A percentile compares a stretch with the other conserved stretches of the same genome.
Evolutionary conservation across 2,113 vertebrate species (phyloP).

Genomic region (Macquaria ambigua): DNA sequence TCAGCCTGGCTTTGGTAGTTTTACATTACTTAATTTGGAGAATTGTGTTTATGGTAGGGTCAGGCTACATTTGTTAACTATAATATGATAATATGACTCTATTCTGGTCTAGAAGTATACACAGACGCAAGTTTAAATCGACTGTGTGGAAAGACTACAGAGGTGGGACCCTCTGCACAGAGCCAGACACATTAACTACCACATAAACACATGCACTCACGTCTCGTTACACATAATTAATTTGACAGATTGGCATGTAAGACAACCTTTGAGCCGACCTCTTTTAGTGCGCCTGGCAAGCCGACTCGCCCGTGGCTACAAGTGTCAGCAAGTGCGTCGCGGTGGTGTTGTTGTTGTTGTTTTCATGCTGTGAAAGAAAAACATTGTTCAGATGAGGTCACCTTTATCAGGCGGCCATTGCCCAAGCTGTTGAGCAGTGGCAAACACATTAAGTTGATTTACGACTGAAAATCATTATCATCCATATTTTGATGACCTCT

Average conservation of each 20-base stretch:
- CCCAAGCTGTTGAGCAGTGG: constrained; percentile 25
- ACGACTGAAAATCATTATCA: constrained; percentile 57
- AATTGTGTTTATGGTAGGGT: background rate
- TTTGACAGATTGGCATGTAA: constrained; percentile 58
- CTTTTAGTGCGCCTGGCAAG: constrained; percentile 4
- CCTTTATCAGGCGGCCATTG: constrained; percentile 30
- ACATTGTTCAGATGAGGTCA: constrained; percentile 62
- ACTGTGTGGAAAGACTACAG: constrained; percentile 1
- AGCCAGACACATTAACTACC: background rate
- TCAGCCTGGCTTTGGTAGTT: background rate
- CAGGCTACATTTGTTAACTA: background rate
- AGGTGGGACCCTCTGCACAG: background rate
- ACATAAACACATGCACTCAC: constrained; percentile 23
- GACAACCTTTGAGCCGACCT: constrained; percentile 53
- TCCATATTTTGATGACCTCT: constrained; percentile 62
- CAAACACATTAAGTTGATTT: constrained; percentile 59
- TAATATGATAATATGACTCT: background rate
- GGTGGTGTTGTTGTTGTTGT: constrained; percentile 15
- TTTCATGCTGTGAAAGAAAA: constrained; percentile 31
- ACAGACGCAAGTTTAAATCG: background rate
- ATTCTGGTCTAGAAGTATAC: too few species aligned
- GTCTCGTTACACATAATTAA: constrained; percentile 59
- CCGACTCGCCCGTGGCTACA: constrained; percentile 14
- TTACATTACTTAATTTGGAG: background rate
- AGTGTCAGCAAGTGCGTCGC: background rate